phyloP scores from a whole-genome alignment of 2,888 invertebrate genomes.

The Spatulosminthurus flaviceps region DNA sequence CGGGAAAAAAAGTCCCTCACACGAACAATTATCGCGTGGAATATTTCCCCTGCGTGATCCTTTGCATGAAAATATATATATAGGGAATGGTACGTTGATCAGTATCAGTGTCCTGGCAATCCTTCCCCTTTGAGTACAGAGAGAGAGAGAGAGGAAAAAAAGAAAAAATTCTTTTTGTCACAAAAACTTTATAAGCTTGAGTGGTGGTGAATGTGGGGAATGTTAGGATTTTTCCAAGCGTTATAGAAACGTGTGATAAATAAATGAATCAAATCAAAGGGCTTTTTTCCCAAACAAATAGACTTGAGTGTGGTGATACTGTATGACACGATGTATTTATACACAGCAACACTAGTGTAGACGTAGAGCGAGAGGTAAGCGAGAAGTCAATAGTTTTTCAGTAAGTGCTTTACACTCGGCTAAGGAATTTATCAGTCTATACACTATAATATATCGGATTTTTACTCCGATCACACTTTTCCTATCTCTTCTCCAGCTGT shows the following conservation, averaged over 20 bases:
- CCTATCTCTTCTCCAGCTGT: conserved; percentile 5
- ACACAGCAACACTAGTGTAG: too few relatives aligned
- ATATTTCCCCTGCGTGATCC: not conserved
- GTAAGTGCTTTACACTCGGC: not conserved
- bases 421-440: not conserved
- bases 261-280: too few relatives aligned
- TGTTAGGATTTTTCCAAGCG: too few relatives aligned
- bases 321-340: too few relatives aligned
- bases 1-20: not conserved
- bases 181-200: too few relatives aligned
- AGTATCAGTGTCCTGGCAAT: conserved; percentile 7
- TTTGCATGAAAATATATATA: not conserved
- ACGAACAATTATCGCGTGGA: conserved; percentile 3
- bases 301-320: too few relatives aligned
- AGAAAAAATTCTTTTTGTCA: too few relatives aligned
- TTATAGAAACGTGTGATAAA: too few relatives aligned
- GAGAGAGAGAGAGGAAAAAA: too few relatives aligned
- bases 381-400: not conserved
- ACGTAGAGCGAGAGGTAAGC: not conserved
- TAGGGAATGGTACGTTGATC: not conserved
- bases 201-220: too few relatives aligned
- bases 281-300: too few relatives aligned
- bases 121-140: not conserved
- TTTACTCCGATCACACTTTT: not conserved
- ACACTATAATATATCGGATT: conserved; percentile 4